A percentile compares a stretch with the other conserved stretches of the same genome.
Conservation (phyloP, 2,113 vertebrate species). For the Prunella himalayana region DNA sequence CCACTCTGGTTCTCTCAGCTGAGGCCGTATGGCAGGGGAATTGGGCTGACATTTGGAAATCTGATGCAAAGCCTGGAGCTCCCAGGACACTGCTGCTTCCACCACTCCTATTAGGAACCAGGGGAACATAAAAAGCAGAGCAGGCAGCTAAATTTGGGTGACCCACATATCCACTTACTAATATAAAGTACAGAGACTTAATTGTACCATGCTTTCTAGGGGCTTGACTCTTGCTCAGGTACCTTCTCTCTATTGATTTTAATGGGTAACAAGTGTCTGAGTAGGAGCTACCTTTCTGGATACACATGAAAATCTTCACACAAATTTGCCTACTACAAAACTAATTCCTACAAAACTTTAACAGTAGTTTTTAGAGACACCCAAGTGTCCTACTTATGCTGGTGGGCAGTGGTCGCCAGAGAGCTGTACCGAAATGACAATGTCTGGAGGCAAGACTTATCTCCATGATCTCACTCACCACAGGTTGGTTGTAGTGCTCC, state of each 20-base stretch:
- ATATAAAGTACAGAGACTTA: not conserved
- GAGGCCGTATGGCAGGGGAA: not conserved
- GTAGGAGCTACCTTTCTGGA: not conserved
- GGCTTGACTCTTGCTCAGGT: not conserved
- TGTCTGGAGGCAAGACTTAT: not conserved
- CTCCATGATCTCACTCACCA: conserved; percentile 75
- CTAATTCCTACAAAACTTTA: not conserved
- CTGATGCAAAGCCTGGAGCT: not conserved
- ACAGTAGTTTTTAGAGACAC: not conserved
- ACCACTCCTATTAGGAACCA: not conserved
- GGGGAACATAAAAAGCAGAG: not conserved
- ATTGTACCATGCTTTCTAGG: not conserved
- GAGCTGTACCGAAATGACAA: not conserved
- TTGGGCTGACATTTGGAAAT: not conserved
- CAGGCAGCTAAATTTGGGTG: conserved; percentile 1
- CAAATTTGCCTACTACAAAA: not conserved
- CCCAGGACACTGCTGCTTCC: not conserved
- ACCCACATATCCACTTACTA: not conserved
- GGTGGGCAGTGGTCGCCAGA: not conserved
- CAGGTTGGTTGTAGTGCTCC: conserved; percentile 96
- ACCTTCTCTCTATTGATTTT: not conserved
- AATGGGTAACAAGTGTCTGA: not conserved
- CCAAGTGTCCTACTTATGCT: not conserved
- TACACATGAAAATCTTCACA: not conserved
- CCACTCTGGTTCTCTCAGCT: not conserved